Conservation (phyloP, 2,113 vertebrate genomes). For the Opisthocomus hoazin region DNA sequence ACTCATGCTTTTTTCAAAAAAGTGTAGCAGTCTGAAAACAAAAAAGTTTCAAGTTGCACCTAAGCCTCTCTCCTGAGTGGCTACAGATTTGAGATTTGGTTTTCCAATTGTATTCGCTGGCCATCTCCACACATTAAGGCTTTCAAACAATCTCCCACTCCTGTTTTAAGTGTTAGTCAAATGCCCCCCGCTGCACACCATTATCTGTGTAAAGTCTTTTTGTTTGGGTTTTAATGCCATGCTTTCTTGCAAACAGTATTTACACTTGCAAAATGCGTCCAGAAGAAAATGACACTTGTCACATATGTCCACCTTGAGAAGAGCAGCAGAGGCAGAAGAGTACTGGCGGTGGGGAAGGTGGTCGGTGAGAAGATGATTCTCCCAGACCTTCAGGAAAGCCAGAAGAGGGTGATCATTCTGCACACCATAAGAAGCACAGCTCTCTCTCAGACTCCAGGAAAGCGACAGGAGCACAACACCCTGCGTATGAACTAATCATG, state of each 20-base stretch:
- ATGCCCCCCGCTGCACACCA: neutral
- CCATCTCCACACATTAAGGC: neutral
- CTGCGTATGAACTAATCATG: neutral
- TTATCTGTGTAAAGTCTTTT: neutral
- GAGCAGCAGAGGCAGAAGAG: neutral
- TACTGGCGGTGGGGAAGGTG: neutral
- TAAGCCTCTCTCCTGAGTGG: neutral
- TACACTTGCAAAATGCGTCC: neutral
- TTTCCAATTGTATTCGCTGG: neutral
- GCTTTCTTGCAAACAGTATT: neutral
- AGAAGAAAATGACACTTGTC: neutral
- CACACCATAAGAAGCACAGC: neutral
- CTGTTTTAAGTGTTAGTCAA: neutral
- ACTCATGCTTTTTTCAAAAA: neutral
- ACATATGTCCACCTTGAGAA: neutral
- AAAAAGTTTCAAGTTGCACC: neutral
- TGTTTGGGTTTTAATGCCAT: neutral
- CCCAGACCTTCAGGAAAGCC: neutral
- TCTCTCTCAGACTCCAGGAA: neutral
- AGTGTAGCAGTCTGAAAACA: neutral
- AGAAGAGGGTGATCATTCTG: neutral
- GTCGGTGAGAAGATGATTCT: neutral
- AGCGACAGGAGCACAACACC: neutral
- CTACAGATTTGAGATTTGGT: neutral
- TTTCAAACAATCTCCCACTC: neutral